Base-by-base conservation (phyloP, 2,888 invertebrate species). In the Campaea margaritaria region DNA sequence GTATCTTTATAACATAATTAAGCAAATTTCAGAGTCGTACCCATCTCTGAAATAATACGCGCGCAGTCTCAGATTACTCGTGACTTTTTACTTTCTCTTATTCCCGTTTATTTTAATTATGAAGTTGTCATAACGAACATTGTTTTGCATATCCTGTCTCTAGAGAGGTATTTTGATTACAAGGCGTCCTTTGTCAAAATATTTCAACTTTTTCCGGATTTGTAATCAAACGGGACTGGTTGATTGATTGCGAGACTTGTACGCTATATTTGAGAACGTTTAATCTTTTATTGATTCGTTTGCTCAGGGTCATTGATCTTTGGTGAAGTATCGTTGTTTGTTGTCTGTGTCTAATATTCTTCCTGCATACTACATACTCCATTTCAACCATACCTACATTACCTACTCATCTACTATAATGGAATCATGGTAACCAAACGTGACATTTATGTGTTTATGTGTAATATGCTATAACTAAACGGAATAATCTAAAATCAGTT, bases 1-100 rank as follows among this genome's bases (percentile, higher is more conserved):
- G 79, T 86, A 85, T 87, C 85, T 85, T 86, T 83, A 82, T 80
- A 86, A 83, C 78, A 82, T 83, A 85, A 87, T 87, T 87, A 86
- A 86, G 83, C 83, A 80, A 86, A 87, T 87, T 87, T 87, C 78
- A 69, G 84, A 85, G 81, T 82, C 81, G 75, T 82, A 79, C 75
- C 79, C 76, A 76, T 82, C 78, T 78, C 76, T 74, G 70, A 85
- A 81, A 86, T 84, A 85, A 87, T 86, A 85, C 81, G 78, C 80
- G 76, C 81, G 75, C 83, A 76, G 81, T 82, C 79, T 79, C 73
- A 79, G 81, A 64, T 83, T 82, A 85, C 81, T 79, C 75, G 74
- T 80, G 80, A 83, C 83, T 84, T 84, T 83, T 78, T 79, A 86
- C 82, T 82, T 72, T 80, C 74, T 72, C 72, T 75, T 81, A 82